A percentile compares a stretch with the other conserved stretches of the same genome.
Conservation (phyloP, 1,140 invertebrate species). For the Pararge aegeria region DNA sequence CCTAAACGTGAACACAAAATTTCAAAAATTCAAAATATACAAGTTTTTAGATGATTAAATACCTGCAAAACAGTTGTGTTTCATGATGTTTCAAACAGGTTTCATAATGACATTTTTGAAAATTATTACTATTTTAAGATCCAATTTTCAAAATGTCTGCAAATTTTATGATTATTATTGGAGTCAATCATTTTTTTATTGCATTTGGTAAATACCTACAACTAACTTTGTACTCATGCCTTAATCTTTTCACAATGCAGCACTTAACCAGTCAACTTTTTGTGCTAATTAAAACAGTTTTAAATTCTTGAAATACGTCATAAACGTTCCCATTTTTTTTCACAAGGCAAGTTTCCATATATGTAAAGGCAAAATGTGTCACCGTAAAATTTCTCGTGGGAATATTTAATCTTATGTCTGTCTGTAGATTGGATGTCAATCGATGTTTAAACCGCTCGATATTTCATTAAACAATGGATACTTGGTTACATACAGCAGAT, state of each 20-base stretch:
- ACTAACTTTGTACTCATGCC: too few species aligned
- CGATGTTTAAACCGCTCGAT: neutral
- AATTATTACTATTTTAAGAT: too few species aligned
- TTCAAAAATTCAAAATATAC: too few species aligned
- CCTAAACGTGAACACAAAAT: too few species aligned
- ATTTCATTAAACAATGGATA: constrained; percentile 3
- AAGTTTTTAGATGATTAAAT: too few species aligned
- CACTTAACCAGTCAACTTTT: neutral
- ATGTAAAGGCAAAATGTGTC: constrained; percentile 11
- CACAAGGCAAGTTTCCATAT: constrained; percentile 11
- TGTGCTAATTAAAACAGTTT: constrained; percentile 20
- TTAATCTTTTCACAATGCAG: neutral
- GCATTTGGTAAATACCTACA: neutral
- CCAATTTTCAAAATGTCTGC: too few species aligned
- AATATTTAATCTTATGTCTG: constrained; percentile 1
- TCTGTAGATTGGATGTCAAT: constrained; percentile 1
- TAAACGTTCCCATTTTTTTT: neutral
- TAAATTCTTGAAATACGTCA: constrained; percentile 6
- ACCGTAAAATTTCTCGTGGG: constrained; percentile 11
- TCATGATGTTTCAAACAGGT: too few species aligned
- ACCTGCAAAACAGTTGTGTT: too few species aligned
- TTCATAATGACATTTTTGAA: too few species aligned
- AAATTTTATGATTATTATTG: too few species aligned
- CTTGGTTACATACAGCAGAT: neutral
- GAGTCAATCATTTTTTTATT: too few species aligned